Base-by-base conservation (phyloP, 2,888 invertebrate species). In the Epiperipatus broadwayi region DNA sequence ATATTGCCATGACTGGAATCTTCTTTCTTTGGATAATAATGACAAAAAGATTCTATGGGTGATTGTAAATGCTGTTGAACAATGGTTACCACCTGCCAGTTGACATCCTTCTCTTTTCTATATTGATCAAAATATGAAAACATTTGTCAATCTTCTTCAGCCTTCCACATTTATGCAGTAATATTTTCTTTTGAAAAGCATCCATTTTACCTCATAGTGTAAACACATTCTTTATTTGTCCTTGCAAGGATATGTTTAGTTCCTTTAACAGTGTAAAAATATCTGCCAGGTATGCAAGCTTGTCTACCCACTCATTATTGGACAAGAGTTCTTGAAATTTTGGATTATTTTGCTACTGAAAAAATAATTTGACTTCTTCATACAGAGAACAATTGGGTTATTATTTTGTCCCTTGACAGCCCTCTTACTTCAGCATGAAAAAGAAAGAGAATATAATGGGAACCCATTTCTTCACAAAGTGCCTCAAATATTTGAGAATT, bases 381-480 rank as follows among this genome's bases (percentile, higher is more conserved):
- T n/a, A n/a, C n/a, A n/a, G n/a, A n/a, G n/a, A n/a, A n/a, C n/a
- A n/a, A n/a, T n/a, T n/a, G n/a, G n/a, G n/a, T n/a, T n/a, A 32
- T n/a, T 22, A 5, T 35, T 35, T 25, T 20, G 3, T 15, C 35
- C 21, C 21, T 35, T 3, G 37, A 37, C 7, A 37, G 37, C 38
- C 18, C 29, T 34, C 37, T 37, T 16, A 32, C 15, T 16, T 37
- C 37, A 18, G 31, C 37, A 5, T 37, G 37, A 37, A 37, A 28
- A 7, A 32, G 33, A 28, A 28, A 19, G 21, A 14, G 27, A 18
- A 14, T 21, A 37, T 37, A n/a, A n/a, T n/a, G n/a, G n/a, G n/a
- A n/a, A n/a, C n/a, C n/a, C n/a, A n/a, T n/a, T n/a, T 33, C 3
- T 33, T 33, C 33, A 33, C 33, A 33, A 33, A 2, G 33, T 2